Percentiles rank a stretch among this genome's conserved stretches.
phyloP scores from a whole-genome alignment of 2,113 vertebrate genomes.

The Anarrhichthys ocellatus region DNA sequence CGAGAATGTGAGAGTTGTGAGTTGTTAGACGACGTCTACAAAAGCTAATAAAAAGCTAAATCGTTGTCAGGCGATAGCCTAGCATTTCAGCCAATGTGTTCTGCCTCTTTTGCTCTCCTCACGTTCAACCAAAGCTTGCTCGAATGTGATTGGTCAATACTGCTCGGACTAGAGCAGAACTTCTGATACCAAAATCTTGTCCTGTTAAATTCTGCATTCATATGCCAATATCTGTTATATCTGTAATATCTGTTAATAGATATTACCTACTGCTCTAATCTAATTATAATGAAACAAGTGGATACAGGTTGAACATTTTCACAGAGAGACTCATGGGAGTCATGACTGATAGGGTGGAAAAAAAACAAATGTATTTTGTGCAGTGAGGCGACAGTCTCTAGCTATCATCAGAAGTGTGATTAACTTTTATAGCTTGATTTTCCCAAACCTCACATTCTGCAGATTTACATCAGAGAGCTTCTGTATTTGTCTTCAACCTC shows the following conservation, averaged over 20 bases:
- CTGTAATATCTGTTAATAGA: background rate
- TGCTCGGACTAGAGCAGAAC: background rate
- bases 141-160: background rate
- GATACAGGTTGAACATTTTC: background rate
- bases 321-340: background rate
- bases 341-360: background rate
- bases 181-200: background rate
- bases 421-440: background rate
- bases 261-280: background rate
- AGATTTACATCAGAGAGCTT: background rate
- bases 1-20: background rate
- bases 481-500: background rate
- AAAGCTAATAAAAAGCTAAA: background rate
- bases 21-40: background rate
- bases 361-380: background rate
- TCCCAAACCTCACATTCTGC: background rate
- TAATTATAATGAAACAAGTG: background rate
- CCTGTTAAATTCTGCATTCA: background rate
- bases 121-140: background rate
- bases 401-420: background rate
- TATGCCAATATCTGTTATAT: background rate
- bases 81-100: background rate
- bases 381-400: background rate
- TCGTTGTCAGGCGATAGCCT: background rate
- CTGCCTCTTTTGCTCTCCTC: background rate